phyloP scores from a whole-genome alignment of 2,113 vertebrate genomes.

The Lagopus leucura region DNA sequence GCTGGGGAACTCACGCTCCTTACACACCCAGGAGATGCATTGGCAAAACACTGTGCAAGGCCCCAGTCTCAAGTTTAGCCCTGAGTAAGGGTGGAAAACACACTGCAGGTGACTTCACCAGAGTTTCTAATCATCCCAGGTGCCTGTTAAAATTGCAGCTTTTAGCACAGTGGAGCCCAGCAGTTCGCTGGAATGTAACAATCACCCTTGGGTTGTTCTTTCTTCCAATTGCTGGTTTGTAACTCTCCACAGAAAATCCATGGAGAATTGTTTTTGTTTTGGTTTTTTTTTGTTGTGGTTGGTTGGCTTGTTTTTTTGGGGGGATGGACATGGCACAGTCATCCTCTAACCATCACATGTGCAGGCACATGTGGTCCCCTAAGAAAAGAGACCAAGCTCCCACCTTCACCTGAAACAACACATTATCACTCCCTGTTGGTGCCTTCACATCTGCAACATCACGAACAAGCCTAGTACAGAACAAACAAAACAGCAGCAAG shows the following conservation, averaged over 20 bases:
- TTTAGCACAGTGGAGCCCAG: background rate
- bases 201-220: background rate
- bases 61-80: background rate
- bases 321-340: rapidly evolving
- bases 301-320: background rate
- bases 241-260: background rate
- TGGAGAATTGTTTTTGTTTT: no score
- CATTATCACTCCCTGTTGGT: background rate
- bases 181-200: background rate
- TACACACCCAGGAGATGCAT: background rate
- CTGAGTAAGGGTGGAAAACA: background rate
- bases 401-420: background rate
- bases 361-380: background rate
- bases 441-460: background rate
- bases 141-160: background rate
- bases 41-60: background rate
- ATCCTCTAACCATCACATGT: background rate
- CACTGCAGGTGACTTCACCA: background rate
- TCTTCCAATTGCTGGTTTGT: background rate
- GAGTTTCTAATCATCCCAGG: background rate
- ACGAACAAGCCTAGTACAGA: background rate
- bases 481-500: no score
- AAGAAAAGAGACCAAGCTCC: background rate
- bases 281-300: no score
- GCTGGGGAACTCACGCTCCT: background rate